Evolutionary conservation across 37 sponge, comb jelly and placozoan genomes (phyloP).

Genomic region (Axinella damicornis): DNA sequence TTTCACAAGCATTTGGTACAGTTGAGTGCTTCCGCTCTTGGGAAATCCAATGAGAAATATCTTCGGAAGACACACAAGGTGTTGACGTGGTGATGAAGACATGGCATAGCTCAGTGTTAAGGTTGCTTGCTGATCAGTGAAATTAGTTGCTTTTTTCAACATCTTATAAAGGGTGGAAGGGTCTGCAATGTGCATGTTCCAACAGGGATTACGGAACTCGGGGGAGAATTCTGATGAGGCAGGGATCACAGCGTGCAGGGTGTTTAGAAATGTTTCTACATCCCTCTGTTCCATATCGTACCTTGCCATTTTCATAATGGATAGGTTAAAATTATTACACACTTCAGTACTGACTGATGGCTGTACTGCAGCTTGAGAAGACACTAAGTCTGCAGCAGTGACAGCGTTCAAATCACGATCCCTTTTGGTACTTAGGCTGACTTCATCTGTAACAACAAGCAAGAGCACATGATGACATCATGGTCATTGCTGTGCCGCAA

Average conservation of each 20-base stretch:
- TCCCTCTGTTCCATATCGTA: not conserved
- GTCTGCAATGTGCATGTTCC: constrained; percentile 30
- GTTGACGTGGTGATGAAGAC: not conserved
- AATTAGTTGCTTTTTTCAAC: no score
- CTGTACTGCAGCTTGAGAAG: no score
- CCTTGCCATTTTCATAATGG: no score
- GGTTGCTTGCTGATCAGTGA: not conserved
- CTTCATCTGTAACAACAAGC: no score
- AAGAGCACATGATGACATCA: no score
- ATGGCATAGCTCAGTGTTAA: not conserved
- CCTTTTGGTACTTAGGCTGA: no score
- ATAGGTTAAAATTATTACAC: no score
- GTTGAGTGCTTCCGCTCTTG: constrained; percentile 65
- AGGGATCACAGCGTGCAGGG: constrained; percentile 31
- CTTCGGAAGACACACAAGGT: constrained; percentile 56
- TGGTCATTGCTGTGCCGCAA: no score
- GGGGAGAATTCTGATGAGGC: constrained; percentile 11
- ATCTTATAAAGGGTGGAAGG: no score
- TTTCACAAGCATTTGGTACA: constrained; percentile 52
- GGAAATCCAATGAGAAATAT: constrained; percentile 75
- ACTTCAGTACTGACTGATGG: no score
- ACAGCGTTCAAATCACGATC: no score
- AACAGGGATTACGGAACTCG: constrained; percentile 34
- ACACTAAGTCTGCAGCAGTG: no score
- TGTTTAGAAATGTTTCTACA: not conserved